These are phyloP conservation scores for Phenganax stokvisi DNA, from an alignment of 92 coral and sea anemone species.

Conservation along the genomic window DNA sequence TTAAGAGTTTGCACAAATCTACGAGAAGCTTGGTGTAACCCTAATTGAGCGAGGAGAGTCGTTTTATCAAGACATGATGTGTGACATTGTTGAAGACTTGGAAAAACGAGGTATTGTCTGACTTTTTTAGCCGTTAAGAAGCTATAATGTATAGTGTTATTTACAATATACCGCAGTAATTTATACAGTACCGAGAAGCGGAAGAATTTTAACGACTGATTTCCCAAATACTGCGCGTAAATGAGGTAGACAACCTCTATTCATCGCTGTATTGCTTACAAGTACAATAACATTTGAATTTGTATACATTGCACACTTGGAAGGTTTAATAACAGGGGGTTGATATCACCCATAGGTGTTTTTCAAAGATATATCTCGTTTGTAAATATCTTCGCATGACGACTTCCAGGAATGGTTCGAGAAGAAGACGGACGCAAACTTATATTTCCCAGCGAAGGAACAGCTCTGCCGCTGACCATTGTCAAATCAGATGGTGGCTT, in stretches of 20 bases:
- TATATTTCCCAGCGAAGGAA: conserved; percentile 69
- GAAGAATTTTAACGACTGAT: too few species aligned
- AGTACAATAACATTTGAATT: too few species aligned
- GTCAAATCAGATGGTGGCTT: conserved; percentile 98
- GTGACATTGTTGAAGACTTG: conserved; percentile 61
- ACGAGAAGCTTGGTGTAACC: conserved; percentile 69
- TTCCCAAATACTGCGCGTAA: too few species aligned
- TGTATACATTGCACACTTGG: too few species aligned
- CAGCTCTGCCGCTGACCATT: conserved; percentile 68
- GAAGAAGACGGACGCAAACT: conserved; percentile 94
- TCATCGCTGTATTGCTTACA: too few species aligned
- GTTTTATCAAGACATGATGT: conserved; percentile 84
- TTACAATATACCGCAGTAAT: too few species aligned
- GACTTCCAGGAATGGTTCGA: conserved; percentile 55
- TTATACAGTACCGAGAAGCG: too few species aligned
- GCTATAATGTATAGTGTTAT: too few species aligned
- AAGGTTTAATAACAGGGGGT: too few species aligned
- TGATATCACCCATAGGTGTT: not conserved
- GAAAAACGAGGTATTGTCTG: conserved; percentile 61
- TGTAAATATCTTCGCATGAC: not conserved
- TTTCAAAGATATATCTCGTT: not conserved
- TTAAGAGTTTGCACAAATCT: conserved; percentile 88
- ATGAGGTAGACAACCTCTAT: too few species aligned
- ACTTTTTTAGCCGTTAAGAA: too few species aligned
- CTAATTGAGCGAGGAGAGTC: conserved; percentile 94